Evolutionary conservation across 2,888 invertebrate genomes (phyloP), one percentile per base, ranked within the genome.

Genomic region (Steromphala cineraria): DNA sequence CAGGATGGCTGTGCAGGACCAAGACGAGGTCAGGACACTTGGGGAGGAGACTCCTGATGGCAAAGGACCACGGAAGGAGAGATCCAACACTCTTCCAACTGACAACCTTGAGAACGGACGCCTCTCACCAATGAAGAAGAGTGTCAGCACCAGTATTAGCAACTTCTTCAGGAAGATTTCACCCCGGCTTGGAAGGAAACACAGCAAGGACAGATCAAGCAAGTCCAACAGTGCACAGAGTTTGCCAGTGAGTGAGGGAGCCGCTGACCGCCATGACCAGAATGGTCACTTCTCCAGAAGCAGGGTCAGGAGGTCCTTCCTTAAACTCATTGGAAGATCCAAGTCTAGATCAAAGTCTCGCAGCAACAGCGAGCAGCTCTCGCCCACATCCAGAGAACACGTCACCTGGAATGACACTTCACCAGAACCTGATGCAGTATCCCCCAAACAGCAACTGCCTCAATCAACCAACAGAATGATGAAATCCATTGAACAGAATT

Each of bases 161-260:
- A 92, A 90, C 80, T 92, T 92, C 85, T 90, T 92, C 82, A 86
- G 89, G 74, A 87, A 88, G 62, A 85, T 90, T 78, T 91, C 91
- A 2, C 92, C 90, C 2, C 86, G 86, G 40, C 78, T 89, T 24
- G 80, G 90, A n/a, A 84, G 85, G 75, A 85, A 85, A 53, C 71
- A 80, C 17, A 75, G 82, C n/a, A 82, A 81, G n/a, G 83, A 84
- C 46, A 46, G 80, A 36, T 40, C 53, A 77, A 89, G 86, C 78
- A 87, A 87, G 62, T 84, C 88, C 8, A 88, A 88, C 24, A 90
- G 90, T 75, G 85, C 90, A 8, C 87, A 86, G 55, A 90, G 90
- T 82, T 82, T 89, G 81, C 82, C 85, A 17, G 83, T 82, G 3
- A 83, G 85, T 74, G 87, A 87, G 67, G 85, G 83, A 28, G 75